Conservation (phyloP, 2,888 invertebrate genomes). For the Cephus pulcher region DNA sequence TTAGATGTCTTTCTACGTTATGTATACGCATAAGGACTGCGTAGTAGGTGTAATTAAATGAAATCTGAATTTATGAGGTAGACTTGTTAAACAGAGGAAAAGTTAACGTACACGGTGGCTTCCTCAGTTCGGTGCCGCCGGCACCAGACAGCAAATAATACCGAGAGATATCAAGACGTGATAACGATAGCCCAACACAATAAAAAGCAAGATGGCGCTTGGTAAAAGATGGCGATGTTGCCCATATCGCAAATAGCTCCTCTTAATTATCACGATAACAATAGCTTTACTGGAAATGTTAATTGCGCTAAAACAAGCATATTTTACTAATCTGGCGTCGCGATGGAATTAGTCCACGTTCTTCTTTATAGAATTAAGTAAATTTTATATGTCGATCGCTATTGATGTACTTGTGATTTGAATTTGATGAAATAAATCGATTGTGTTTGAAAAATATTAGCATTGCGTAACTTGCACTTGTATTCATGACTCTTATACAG, state of each 20-base stretch:
- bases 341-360: background rate
- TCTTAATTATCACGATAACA: constrained; percentile 29
- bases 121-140: constrained; percentile 13
- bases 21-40: background rate
- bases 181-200: constrained; percentile 34
- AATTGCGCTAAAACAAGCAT: background rate
- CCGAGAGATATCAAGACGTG: constrained; percentile 33
- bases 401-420: background rate
- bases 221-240: constrained; percentile 8
- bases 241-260: constrained; percentile 30
- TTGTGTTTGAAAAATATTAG: background rate
- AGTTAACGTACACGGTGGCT: background rate
- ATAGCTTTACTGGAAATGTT: background rate
- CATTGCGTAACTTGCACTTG: background rate
- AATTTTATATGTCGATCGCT: background rate
- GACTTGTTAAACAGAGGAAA: background rate
- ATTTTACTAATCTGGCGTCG: background rate
- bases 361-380: background rate
- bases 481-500: background rate
- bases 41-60: constrained; percentile 9
- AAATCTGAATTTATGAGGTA: constrained; percentile 10
- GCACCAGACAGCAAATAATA: constrained; percentile 46
- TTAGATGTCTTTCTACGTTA: background rate
- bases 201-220: constrained; percentile 19
- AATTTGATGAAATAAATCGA: background rate